These are phyloP conservation scores for Hafferia zeledoni DNA, from an alignment of 2,797 vertebrate species.

Conservation along the genomic window DNA sequence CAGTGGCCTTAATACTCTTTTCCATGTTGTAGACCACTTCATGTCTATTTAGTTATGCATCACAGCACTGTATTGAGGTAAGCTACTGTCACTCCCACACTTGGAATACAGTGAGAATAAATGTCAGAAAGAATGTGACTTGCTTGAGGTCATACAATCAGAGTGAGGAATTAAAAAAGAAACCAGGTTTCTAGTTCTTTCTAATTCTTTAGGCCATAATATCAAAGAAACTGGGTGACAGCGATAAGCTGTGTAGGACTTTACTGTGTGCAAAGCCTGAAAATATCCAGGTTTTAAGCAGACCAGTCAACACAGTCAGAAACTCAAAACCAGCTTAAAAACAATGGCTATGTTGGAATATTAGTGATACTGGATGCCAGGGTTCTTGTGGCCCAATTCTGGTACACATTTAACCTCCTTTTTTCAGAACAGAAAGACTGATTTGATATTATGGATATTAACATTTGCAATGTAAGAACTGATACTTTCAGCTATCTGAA, in stretches of 20 bases:
- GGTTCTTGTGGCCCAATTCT: background rate
- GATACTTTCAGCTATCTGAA: background rate
- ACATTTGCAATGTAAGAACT: background rate
- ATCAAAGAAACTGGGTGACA: background rate
- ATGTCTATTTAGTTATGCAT: constrained; percentile 14
- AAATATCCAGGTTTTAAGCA: background rate
- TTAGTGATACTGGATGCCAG: background rate
- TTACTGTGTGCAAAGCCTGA: background rate
- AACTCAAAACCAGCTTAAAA: background rate
- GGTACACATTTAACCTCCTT: background rate
- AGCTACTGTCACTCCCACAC: background rate
- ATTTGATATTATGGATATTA: background rate
- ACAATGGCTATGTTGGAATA: background rate
- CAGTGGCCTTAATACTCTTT: background rate
- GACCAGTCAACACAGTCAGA: background rate
- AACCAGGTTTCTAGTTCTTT: background rate
- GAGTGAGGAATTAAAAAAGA: background rate
- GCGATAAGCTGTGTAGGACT: background rate
- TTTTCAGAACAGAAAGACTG: background rate
- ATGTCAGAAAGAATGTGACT: background rate
- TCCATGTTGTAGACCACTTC: background rate
- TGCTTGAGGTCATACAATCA: background rate
- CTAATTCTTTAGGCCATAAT: background rate
- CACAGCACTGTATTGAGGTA: background rate
- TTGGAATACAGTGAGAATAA: background rate